phyloP scores from a whole-genome alignment of 2,113 vertebrate genomes.

The Carassius carassius region DNA sequence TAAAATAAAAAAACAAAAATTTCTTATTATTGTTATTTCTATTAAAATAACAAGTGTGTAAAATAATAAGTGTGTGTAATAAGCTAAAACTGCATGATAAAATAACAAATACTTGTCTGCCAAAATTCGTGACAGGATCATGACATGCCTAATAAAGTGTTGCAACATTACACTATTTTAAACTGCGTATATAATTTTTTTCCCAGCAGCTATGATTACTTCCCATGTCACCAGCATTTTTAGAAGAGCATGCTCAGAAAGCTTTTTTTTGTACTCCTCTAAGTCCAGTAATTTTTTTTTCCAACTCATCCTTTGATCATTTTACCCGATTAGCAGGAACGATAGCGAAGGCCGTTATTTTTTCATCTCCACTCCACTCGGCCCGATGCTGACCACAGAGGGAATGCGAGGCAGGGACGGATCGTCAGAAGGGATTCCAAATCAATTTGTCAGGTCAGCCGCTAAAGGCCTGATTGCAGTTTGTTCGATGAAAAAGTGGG shows the following conservation, averaged over 20 bases:
- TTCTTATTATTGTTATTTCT: too few relatives aligned
- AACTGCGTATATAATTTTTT: neutral
- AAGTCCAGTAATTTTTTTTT: neutral
- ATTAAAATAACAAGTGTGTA: too few relatives aligned
- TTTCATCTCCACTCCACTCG: constrained; percentile 62
- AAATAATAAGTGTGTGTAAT: neutral
- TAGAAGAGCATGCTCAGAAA: neutral
- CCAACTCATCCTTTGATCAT: constrained; percentile 2
- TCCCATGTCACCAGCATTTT: constrained; percentile 27
- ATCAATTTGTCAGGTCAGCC: constrained; percentile 74
- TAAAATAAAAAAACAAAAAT: too few relatives aligned
- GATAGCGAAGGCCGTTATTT: neutral
- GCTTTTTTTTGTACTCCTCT: neutral
- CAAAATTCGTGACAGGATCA: neutral
- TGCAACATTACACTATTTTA: neutral
- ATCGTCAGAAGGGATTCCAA: constrained; percentile 71
- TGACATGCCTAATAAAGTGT: neutral
- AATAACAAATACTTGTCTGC: neutral
- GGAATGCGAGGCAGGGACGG: constrained; percentile 51
- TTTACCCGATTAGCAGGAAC: neutral
- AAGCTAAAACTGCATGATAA: neutral
- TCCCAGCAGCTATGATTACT: neutral
- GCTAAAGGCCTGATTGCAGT: constrained; percentile 65
- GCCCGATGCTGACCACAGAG: constrained; percentile 40
- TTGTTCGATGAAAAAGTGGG: constrained; percentile 66